Evolutionary conservation across 2,888 invertebrate species (phyloP).

Genomic region (Cheilosia scutellata): DNA sequence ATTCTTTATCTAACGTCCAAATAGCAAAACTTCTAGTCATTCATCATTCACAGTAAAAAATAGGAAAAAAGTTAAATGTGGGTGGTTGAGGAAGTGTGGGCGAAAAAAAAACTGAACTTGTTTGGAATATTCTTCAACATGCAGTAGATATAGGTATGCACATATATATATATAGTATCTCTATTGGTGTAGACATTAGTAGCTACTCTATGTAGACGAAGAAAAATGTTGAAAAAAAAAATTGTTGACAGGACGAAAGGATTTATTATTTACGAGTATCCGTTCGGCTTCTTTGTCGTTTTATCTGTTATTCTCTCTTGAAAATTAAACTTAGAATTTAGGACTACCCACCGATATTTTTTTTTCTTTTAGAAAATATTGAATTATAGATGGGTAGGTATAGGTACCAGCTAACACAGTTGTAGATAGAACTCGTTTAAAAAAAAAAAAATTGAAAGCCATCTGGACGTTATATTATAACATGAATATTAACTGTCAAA

Average conservation of each 20-base stretch:
- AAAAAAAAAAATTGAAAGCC: neutral
- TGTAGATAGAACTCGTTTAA: neutral
- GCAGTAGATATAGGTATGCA: slow-evolving; percentile 6
- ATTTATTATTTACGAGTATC: slow-evolving; percentile 66
- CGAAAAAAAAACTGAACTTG: slow-evolving; percentile 27
- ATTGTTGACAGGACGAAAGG: slow-evolving; percentile 61
- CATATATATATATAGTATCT: neutral
- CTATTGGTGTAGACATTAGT: neutral
- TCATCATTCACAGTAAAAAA: slow-evolving; percentile 54
- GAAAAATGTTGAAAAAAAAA: neutral
- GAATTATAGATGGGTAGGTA: neutral
- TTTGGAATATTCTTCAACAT: slow-evolving; percentile 42
- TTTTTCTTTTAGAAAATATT: neutral
- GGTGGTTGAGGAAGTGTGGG: neutral
- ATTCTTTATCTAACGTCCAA: slow-evolving; percentile 53
- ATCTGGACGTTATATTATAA: neutral
- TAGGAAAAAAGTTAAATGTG: neutral
- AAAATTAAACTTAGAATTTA: slow-evolving; percentile 44
- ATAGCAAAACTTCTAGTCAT: slow-evolving; percentile 55
- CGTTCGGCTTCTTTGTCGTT: slow-evolving; percentile 42
- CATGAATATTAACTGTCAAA: neutral
- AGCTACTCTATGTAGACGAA: neutral
- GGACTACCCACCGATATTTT: slow-evolving; percentile 20
- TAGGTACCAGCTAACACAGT: neutral
- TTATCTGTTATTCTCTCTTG: slow-evolving; percentile 54